Conservation (phyloP, 2,113 vertebrate genomes). For the Chaenocephalus aceratus region DNA sequence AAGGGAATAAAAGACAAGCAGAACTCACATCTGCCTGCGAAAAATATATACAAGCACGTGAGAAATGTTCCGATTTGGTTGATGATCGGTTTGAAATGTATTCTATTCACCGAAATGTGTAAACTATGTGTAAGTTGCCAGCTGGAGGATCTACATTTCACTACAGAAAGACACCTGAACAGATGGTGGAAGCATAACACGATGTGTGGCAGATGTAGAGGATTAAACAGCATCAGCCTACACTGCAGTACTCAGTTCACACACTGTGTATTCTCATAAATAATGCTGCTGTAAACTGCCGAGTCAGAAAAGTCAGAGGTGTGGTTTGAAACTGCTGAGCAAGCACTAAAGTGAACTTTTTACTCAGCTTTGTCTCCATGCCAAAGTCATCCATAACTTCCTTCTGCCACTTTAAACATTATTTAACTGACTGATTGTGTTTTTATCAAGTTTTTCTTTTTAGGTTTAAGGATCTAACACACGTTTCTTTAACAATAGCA, state of each 20-base stretch:
- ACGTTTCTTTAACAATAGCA: not conserved
- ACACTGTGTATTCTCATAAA: constrained; percentile 61
- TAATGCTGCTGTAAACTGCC: constrained; percentile 55
- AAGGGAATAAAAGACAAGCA: not conserved
- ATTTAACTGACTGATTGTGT: not conserved
- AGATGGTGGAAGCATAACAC: constrained; percentile 23
- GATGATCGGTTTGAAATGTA: not conserved
- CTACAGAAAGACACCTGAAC: not conserved
- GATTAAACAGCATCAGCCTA: constrained; percentile 35
- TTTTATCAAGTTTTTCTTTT: not conserved
- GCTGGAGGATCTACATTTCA: not conserved
- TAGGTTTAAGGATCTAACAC: not conserved
- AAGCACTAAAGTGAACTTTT: constrained; percentile 47
- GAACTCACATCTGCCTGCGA: not conserved
- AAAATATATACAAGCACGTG: not conserved
- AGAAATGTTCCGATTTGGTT: not conserved
- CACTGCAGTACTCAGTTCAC: constrained; percentile 40
- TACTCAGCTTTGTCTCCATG: not conserved
- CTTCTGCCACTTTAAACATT: not conserved
- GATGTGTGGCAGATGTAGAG: constrained; percentile 8
- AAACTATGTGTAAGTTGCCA: constrained; percentile 11
- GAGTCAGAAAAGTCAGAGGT: constrained; percentile 53
- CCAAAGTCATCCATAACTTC: not conserved
- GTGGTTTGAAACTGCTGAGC: constrained; percentile 73
- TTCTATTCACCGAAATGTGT: not conserved